Conservation (phyloP, 2,113 vertebrate genomes). For the Hiodon alosoides region DNA sequence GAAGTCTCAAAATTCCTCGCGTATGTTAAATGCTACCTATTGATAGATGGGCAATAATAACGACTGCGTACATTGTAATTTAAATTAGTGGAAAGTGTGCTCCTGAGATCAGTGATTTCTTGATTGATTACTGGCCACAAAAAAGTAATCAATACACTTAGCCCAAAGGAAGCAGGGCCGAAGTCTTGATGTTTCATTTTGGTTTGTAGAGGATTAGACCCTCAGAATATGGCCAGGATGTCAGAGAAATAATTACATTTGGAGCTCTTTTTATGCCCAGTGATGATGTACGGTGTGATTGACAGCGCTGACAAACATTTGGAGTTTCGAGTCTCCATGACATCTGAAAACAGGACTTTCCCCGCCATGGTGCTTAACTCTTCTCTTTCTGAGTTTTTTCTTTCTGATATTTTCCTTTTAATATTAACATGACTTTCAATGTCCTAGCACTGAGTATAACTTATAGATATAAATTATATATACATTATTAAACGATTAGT, state of each 20-base stretch:
- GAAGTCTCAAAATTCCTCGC: no score
- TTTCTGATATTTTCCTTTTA: background rate
- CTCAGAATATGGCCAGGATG: background rate
- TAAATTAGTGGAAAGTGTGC: no score
- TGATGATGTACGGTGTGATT: background rate
- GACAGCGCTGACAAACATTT: constrained; percentile 20
- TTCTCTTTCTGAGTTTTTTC: background rate
- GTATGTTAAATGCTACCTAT: no score
- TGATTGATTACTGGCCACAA: no score
- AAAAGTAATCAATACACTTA: no score
- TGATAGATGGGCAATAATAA: no score
- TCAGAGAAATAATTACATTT: constrained; percentile 3
- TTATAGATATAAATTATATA: no score
- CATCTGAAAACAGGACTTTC: background rate
- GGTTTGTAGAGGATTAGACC: constrained; percentile 1
- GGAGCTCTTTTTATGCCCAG: background rate
- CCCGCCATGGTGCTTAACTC: background rate
- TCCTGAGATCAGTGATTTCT: no score
- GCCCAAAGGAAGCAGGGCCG: background rate
- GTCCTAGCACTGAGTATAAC: no score
- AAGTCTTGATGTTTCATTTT: constrained; percentile 9
- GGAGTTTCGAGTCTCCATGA: constrained; percentile 4
- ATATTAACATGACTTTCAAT: no score
- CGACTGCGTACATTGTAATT: no score
- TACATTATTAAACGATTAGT: no score